Conservation (phyloP, 2,797 vertebrate genomes). For the Salarias fasciatus region DNA sequence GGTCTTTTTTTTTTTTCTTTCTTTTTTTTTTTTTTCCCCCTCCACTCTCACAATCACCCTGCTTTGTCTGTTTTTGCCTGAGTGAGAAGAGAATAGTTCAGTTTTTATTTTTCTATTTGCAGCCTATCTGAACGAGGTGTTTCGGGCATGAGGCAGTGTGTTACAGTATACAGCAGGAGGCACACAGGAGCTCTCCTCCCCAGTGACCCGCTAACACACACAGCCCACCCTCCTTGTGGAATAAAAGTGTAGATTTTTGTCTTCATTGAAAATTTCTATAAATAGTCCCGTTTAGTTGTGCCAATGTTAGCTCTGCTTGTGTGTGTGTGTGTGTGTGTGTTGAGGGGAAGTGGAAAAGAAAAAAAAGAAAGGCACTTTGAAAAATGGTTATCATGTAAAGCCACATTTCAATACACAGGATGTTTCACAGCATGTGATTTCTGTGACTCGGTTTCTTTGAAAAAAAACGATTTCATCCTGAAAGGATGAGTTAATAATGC, state of each 20-base stretch:
- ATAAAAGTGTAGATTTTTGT: slow-evolving; percentile 51
- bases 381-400: slow-evolving; percentile 1
- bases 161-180: slow-evolving; percentile 68
- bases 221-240: slow-evolving; percentile 33
- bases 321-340: slow-evolving; percentile 9
- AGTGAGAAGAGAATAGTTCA: slow-evolving; percentile 1
- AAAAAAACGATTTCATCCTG: slow-evolving; percentile 5
- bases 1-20: too few species aligned
- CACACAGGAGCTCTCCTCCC: slow-evolving; percentile 45
- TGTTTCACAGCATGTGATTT: slow-evolving; percentile 55
- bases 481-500: background rate
- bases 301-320: slow-evolving; percentile 42
- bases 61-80: slow-evolving; percentile 1
- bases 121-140: slow-evolving; percentile 19
- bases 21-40: too few species aligned
- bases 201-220: slow-evolving; percentile 18
- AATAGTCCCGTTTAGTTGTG: slow-evolving; percentile 47
- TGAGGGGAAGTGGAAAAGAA: slow-evolving; percentile 18
- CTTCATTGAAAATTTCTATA: slow-evolving; percentile 53
- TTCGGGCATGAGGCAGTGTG: slow-evolving; percentile 45
- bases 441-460: slow-evolving; percentile 25
- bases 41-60: slow-evolving; percentile 14
- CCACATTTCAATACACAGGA: slow-evolving; percentile 47
- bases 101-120: slow-evolving; percentile 33
- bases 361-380: slow-evolving; percentile 20